A percentile compares a stretch with the other conserved stretches of the same genome.
Evolutionary conservation across 2,113 vertebrate species (phyloP).

Genomic region (Asarcornis scutulata): DNA sequence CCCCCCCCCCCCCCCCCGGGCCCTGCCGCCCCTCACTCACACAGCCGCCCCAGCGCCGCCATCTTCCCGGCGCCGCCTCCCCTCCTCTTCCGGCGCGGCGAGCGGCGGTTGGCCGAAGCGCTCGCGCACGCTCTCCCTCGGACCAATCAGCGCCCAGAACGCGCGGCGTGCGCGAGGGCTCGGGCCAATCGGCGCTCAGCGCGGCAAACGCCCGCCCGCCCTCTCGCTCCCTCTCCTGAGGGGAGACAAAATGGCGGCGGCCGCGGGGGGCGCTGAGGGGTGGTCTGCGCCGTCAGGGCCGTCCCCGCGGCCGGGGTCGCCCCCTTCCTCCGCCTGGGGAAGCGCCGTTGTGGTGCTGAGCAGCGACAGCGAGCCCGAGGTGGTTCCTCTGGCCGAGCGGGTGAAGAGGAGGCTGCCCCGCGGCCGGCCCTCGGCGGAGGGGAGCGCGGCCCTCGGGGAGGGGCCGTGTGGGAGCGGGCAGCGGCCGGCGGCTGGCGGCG

Average conservation of each 20-base stretch:
- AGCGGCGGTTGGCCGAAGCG: neutral
- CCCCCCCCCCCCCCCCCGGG: too few relatives aligned
- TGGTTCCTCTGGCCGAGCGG: slow-evolving; percentile 69
- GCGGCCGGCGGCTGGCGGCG: neutral
- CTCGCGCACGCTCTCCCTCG: fast-evolving
- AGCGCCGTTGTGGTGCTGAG: slow-evolving; percentile 61
- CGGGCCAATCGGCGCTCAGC: neutral
- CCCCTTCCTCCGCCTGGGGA: neutral
- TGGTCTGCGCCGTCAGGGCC: neutral
- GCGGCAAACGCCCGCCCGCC: neutral
- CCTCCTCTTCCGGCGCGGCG: neutral
- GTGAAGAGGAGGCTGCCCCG: slow-evolving; percentile 65
- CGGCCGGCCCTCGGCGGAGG: neutral
- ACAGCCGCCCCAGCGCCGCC: neutral
- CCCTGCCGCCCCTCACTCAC: neutral
- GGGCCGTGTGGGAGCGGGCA: neutral
- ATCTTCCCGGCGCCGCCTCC: neutral
- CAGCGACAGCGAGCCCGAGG: slow-evolving; percentile 81
- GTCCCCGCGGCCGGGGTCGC: neutral
- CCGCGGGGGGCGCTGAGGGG: slow-evolving; percentile 74
- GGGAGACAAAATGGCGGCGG: neutral
- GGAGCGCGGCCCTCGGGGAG: neutral
- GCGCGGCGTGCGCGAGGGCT: neutral
- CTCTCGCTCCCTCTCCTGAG: too few relatives aligned
- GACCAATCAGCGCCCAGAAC: fast-evolving